Evolutionary conservation across 2,888 invertebrate species (phyloP).

Genomic region (Limnephilus marmoratus): DNA sequence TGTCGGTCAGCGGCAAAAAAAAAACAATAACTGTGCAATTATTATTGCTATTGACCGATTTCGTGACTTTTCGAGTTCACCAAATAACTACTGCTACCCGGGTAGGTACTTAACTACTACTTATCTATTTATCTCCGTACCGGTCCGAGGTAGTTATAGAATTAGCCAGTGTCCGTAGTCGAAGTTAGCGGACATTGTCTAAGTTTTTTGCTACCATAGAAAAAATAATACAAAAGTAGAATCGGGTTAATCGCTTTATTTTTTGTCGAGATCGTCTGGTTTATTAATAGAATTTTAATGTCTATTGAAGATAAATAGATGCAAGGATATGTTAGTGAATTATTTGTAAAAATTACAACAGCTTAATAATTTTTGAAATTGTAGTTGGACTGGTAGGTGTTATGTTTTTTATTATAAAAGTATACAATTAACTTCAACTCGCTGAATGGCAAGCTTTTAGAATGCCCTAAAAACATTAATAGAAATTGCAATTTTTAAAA

Average conservation of each 20-base stretch:
- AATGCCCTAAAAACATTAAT: not conserved
- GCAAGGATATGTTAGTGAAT: not conserved
- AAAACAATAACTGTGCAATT: not conserved
- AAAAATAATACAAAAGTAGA: not conserved
- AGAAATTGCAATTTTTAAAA: not conserved
- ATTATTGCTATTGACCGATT: not conserved
- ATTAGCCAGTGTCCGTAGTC: not conserved
- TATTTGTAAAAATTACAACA: too few relatives aligned
- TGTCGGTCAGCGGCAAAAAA: slow-evolving; percentile 9
- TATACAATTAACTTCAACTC: not conserved
- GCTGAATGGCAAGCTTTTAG: not conserved
- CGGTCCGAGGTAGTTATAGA: not conserved
- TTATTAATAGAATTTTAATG: not conserved
- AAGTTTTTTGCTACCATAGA: not conserved
- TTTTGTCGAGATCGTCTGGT: not conserved
- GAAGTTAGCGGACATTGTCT: not conserved
- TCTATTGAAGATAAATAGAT: not conserved
- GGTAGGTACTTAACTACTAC: not conserved
- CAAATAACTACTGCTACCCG: not conserved
- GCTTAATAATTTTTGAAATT: not conserved
- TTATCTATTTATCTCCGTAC: not conserved
- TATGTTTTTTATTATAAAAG: not conserved
- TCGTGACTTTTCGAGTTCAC: not conserved
- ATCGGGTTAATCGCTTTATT: not conserved
- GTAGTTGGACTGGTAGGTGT: not conserved